These are phyloP conservation scores for Apodemus sylvaticus DNA, from an alignment of 2,113 vertebrate species.

Conservation along the genomic window DNA sequence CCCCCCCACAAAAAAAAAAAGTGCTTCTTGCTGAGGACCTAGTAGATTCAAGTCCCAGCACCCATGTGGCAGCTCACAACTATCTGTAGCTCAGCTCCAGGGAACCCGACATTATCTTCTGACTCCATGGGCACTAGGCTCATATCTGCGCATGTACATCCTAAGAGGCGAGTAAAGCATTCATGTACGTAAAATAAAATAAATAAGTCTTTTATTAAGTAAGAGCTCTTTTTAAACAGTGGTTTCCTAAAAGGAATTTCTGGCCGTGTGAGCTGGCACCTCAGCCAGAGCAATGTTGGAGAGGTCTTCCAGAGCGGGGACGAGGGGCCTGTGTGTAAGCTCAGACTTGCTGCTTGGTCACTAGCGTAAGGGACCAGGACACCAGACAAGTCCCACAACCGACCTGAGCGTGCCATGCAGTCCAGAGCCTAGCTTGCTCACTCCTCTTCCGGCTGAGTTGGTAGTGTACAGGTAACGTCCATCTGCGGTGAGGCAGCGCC, in stretches of 20 bases:
- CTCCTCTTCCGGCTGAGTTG: conserved; percentile 96
- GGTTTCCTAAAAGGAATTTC: not conserved
- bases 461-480: conserved; percentile 98
- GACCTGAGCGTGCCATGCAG: conserved; percentile 98
- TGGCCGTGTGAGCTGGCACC: not conserved
- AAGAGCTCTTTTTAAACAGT: not conserved
- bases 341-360: not conserved
- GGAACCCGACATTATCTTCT: not conserved
- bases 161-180: not conserved
- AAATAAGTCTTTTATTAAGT: not conserved
- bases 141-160: not conserved
- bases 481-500: conserved; percentile 96
- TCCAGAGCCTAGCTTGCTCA: conserved; percentile 98
- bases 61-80: not conserved
- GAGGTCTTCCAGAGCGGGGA: not conserved
- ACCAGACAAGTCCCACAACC: conserved; percentile 69
- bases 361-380: not conserved
- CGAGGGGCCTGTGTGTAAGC: no score
- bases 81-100: not conserved
- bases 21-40: not conserved
- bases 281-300: conserved; percentile 38
- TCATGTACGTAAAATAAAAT: not conserved
- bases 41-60: not conserved
- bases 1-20: no score
- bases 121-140: not conserved